Evolutionary conservation across 2,888 invertebrate genomes (phyloP).

Genomic region (Eudasyphora cyanicolor): DNA sequence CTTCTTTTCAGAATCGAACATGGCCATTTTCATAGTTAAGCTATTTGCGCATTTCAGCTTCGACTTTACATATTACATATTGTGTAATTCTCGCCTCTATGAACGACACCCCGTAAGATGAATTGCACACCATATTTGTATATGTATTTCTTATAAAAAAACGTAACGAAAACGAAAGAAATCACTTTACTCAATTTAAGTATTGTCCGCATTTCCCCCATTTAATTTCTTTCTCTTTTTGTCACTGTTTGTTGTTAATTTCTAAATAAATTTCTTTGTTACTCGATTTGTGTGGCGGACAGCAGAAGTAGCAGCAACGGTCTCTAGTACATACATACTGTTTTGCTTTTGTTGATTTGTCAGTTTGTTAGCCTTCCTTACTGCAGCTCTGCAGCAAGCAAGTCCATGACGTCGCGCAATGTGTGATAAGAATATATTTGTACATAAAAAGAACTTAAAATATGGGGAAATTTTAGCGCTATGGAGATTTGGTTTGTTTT

Average conservation of each 20-base stretch:
- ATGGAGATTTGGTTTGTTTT: constrained; percentile 46
- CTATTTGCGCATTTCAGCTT: no score
- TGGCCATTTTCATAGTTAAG: no score
- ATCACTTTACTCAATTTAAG: constrained; percentile 61
- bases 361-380: neutral
- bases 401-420: constrained; percentile 11
- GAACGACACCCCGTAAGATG: constrained; percentile 22
- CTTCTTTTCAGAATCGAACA: no score
- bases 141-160: constrained; percentile 39
- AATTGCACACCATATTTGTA: constrained; percentile 18
- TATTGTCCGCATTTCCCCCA: constrained; percentile 38
- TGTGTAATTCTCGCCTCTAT: neutral
- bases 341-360: neutral
- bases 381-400: no score
- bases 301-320: neutral
- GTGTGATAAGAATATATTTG: constrained; percentile 60
- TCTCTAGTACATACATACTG: neutral
- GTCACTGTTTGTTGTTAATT: constrained; percentile 31
- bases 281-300: constrained; percentile 52
- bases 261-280: constrained; percentile 55
- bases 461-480: constrained; percentile 23
- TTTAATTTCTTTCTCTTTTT: constrained; percentile 4
- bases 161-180: constrained; percentile 53
- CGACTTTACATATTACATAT: neutral
- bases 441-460: constrained; percentile 33